These are phyloP conservation scores for Leptodactylus fuscus DNA, from an alignment of 2,113 vertebrate genomes.

Conservation along the genomic window DNA sequence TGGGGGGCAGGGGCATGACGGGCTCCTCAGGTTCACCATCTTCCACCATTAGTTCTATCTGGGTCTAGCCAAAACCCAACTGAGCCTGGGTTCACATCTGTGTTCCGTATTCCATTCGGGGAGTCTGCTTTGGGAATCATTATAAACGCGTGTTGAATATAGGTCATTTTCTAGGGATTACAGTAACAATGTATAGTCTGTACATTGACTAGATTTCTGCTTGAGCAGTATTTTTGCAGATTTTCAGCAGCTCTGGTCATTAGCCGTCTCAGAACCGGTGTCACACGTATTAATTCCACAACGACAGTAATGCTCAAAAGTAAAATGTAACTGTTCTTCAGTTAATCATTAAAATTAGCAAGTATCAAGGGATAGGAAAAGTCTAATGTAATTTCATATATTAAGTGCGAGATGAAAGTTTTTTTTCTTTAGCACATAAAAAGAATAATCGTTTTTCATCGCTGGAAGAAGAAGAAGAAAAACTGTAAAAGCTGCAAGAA, in stretches of 20 bases:
- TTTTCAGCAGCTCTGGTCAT: constrained; percentile 65
- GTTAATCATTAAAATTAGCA: constrained; percentile 77
- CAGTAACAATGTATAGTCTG: no score
- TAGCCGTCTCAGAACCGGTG: constrained; percentile 65
- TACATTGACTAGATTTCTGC: background rate
- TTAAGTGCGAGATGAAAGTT: constrained; percentile 69
- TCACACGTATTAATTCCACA: constrained; percentile 71
- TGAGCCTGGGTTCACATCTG: no score
- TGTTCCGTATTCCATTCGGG: no score
- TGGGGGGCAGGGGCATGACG: no score
- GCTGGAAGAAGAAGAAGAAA: constrained; percentile 31
- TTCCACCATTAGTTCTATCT: no score
- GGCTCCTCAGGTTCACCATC: no score
- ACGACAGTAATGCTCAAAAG: constrained; percentile 67
- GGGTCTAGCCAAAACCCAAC: no score
- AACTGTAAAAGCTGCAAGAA: background rate
- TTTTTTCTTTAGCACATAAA: constrained; percentile 61
- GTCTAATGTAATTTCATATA: constrained; percentile 69
- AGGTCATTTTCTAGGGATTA: no score
- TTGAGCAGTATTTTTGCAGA: background rate
- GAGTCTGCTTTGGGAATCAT: no score
- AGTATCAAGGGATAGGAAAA: constrained; percentile 65
- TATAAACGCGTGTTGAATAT: no score
- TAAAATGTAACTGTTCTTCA: constrained; percentile 73
- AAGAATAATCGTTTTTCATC: constrained; percentile 25